Evolutionary conservation across 1,140 invertebrate genomes (phyloP).

Genomic region (Panagrolaimus sp.): DNA sequence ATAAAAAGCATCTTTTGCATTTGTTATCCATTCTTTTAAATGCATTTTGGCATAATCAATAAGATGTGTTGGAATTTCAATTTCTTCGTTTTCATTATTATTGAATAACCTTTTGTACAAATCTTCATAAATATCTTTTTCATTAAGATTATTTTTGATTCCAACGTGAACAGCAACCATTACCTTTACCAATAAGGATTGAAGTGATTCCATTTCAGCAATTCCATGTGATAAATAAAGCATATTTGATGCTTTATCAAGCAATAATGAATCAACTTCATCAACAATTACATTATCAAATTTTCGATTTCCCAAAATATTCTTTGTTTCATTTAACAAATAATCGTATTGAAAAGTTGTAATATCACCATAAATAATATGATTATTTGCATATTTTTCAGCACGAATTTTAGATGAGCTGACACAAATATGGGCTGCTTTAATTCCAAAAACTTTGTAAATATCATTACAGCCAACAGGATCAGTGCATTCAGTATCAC

Average conservation of each 20-base stretch:
- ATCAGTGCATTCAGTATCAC: neutral
- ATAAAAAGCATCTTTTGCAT: neutral
- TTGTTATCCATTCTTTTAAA: slow-evolving; percentile 10
- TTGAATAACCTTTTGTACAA: neutral
- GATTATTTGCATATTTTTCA: neutral
- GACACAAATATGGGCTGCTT: neutral
- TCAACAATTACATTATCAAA: neutral
- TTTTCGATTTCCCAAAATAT: neutral
- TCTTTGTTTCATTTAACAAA: neutral
- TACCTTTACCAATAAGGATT: neutral
- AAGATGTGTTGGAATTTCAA: neutral
- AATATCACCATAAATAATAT: slow-evolving; percentile 1
- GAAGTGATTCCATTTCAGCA: neutral
- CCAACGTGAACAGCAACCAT: neutral
- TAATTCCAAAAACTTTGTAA: neutral
- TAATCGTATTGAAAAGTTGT: neutral
- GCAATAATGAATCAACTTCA: neutral
- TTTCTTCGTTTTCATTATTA: neutral
- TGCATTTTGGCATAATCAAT: neutral
- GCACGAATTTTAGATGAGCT: neutral
- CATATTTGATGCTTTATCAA: neutral
- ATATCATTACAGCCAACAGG: neutral
- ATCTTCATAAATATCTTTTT: neutral
- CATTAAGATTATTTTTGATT: neutral
- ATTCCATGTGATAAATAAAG: neutral